Conservation (phyloP, 2,797 vertebrate species). For the Rhynchotus rufescens region DNA sequence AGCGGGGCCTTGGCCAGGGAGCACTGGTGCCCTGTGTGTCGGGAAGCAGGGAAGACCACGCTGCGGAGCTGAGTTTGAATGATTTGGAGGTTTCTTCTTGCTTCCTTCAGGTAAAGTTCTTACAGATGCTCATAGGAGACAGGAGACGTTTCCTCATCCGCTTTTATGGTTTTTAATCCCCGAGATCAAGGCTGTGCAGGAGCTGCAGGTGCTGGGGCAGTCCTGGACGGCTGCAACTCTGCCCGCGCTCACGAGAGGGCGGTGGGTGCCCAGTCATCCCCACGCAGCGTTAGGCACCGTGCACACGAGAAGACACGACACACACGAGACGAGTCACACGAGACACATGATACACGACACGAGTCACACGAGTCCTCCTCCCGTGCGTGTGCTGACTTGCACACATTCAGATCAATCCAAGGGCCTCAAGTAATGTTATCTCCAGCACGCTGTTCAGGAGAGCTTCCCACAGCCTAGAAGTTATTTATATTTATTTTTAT, state of each 20-base stretch:
- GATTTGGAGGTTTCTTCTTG: neutral
- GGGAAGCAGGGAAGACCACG: neutral
- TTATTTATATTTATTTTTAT: neutral
- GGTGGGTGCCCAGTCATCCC: conserved; percentile 33
- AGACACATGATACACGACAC: no score
- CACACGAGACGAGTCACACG: no score
- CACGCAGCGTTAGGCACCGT: no score
- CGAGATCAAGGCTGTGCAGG: no score
- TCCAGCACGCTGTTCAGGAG: neutral
- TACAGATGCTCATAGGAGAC: neutral
- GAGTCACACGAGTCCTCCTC: no score
- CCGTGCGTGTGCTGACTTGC: neutral
- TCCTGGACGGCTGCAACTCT: conserved; percentile 17
- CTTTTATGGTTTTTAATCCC: neutral
- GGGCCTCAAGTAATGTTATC: neutral
- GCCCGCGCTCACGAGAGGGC: conserved; percentile 54
- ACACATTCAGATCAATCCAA: neutral
- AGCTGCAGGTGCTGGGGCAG: fast-evolving
- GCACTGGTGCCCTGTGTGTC: conserved; percentile 41
- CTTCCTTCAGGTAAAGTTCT: neutral
- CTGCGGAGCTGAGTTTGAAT: neutral
- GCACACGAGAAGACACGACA: no score
- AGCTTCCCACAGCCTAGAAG: neutral
- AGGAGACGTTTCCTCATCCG: neutral
- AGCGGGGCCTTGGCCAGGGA: conserved; percentile 17